phyloP scores from a whole-genome alignment of 2,797 vertebrate species.

The Morus bassanus region DNA sequence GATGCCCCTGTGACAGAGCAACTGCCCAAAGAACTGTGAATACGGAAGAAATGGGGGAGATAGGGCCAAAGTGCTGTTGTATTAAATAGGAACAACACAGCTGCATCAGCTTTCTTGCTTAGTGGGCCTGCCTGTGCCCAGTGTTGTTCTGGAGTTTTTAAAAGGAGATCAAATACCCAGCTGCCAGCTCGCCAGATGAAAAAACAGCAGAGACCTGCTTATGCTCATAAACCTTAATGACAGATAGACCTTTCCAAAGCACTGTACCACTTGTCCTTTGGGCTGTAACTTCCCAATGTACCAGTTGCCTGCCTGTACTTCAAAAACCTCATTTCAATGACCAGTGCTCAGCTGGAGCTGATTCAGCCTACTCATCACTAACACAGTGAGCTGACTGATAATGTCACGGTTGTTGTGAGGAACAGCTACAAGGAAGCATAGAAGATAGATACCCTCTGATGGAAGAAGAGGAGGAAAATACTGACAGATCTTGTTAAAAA shows the following conservation, averaged over 20 bases:
- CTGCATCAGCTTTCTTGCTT: background rate
- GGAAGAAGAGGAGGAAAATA: background rate
- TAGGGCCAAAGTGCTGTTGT: background rate
- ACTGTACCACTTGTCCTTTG: background rate
- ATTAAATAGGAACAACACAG: background rate
- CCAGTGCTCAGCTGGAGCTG: background rate
- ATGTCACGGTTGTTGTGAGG: background rate
- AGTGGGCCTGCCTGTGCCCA: background rate
- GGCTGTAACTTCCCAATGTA: background rate
- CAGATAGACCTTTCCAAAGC: background rate
- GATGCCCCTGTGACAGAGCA: background rate
- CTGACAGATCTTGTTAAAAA: background rate
- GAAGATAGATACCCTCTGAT: background rate
- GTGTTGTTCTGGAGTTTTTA: background rate
- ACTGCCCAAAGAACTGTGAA: background rate
- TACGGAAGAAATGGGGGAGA: background rate
- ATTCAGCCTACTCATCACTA: background rate
- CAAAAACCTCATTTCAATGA: background rate
- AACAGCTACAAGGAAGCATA: background rate
- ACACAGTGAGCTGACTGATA: background rate
- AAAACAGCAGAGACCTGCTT: background rate
- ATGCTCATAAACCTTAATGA: background rate
- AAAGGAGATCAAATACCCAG: background rate
- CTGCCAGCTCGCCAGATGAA: fast-evolving
- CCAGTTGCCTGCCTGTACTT: background rate